Evolutionary conservation across 2,888 invertebrate species (phyloP).

Genomic region (Melanargia galathea): DNA sequence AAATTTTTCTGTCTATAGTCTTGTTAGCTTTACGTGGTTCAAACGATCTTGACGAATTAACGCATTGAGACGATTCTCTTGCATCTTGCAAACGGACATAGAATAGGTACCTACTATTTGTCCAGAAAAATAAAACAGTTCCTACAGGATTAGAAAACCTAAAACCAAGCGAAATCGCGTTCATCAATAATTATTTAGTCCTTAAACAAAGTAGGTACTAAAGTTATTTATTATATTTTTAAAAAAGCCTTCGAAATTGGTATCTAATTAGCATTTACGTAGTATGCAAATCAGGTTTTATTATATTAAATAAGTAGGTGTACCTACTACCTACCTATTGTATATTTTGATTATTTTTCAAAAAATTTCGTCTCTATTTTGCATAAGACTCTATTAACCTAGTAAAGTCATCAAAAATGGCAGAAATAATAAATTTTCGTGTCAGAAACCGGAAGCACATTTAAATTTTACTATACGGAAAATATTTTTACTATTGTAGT

Average conservation of each 20-base stretch:
- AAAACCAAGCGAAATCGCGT: background rate
- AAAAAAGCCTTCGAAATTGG: background rate
- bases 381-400: background rate
- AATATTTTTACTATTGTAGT: background rate
- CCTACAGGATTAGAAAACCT: too few relatives aligned
- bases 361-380: background rate
- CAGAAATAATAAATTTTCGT: background rate
- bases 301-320: background rate
- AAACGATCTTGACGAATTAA: too few relatives aligned
- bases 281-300: background rate
- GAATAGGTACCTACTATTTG: too few relatives aligned
- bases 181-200: background rate
- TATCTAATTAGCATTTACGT: background rate
- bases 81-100: too few relatives aligned
- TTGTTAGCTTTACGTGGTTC: too few relatives aligned
- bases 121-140: too few relatives aligned
- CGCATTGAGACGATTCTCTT: too few relatives aligned
- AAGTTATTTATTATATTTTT: background rate
- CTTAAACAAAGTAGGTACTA: background rate
- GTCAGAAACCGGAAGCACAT: conserved; percentile 4
- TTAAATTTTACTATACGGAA: conserved; percentile 7
- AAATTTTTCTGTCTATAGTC: too few relatives aligned
- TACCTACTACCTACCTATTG: background rate
- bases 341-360: background rate
- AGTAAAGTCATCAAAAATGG: conserved; percentile 1